Percentiles rank a stretch among this genome's conserved stretches.
These are phyloP conservation scores for Epizoanthus fatuus DNA, from an alignment of 92 coral and sea anemone genomes.

Conservation along the genomic window DNA sequence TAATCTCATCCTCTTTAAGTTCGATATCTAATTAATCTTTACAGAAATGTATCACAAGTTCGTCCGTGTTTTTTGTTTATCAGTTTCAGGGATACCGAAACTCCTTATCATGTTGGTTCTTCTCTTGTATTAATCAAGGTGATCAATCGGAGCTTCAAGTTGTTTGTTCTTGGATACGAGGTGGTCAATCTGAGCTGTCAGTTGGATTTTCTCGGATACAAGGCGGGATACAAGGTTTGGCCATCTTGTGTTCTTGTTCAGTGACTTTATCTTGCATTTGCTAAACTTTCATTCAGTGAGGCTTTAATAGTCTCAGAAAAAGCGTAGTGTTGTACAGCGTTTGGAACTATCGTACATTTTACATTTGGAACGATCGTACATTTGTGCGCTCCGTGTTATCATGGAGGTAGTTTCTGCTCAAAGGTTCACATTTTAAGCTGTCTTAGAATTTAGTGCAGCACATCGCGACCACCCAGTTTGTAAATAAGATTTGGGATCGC, in stretches of 20 bases:
- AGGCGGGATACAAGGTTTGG: too few relatives aligned
- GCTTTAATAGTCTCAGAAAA: not conserved
- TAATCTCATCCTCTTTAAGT: not conserved
- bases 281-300: not conserved
- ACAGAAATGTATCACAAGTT: not conserved
- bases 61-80: not conserved
- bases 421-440: too few relatives aligned
- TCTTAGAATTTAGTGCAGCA: too few relatives aligned
- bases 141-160: conserved; percentile 1
- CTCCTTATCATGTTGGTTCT: too few relatives aligned
- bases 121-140: not conserved
- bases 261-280: too few relatives aligned
- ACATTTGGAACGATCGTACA: too few relatives aligned
- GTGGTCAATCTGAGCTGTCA: not conserved
- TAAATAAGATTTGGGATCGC: too few relatives aligned
- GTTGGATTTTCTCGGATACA: too few relatives aligned
- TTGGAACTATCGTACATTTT: not conserved
- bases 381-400: too few relatives aligned
- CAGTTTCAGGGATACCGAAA: not conserved
- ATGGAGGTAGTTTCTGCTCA: too few relatives aligned
- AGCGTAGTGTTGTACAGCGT: not conserved
- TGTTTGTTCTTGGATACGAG: conserved; percentile 1
- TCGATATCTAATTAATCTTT: not conserved
- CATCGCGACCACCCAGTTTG: too few relatives aligned
- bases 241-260: too few relatives aligned